phyloP scores from a whole-genome alignment of 2,888 invertebrate genomes.

The Clunio marinus region DNA sequence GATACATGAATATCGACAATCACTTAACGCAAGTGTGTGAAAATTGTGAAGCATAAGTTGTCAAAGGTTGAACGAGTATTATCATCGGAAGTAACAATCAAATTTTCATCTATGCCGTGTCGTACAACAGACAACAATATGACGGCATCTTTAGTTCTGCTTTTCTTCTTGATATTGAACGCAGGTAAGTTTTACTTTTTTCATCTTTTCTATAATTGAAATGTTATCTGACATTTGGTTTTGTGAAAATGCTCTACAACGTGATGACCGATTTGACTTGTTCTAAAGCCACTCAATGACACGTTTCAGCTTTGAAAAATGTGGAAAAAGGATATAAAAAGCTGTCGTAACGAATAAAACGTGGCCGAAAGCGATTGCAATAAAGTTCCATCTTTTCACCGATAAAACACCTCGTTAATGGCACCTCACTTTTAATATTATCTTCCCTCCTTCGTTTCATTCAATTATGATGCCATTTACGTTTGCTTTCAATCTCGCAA shows the following conservation, averaged over 20 bases:
- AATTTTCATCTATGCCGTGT: neutral
- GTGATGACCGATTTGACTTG: neutral
- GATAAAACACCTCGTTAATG: constrained; percentile 18
- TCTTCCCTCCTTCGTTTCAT: neutral
- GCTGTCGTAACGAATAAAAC: neutral
- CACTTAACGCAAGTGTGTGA: neutral
- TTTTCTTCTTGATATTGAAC: constrained; percentile 38
- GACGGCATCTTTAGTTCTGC: constrained; percentile 34
- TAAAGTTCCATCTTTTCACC: neutral
- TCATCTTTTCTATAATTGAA: neutral
- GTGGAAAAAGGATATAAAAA: too few relatives aligned
- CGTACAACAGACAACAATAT: constrained; percentile 10
- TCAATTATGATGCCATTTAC: constrained; percentile 29
- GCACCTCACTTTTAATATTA: neutral
- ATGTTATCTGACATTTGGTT: neutral
- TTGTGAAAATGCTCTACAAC: neutral
- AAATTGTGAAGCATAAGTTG: neutral
- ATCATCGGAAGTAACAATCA: too few relatives aligned
- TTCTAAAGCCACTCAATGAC: too few relatives aligned
- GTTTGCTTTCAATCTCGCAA: constrained; percentile 20
- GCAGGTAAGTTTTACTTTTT: constrained; percentile 32
- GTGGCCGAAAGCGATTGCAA: neutral
- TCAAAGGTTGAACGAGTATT: neutral
- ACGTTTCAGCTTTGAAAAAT: neutral
- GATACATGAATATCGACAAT: constrained; percentile 33